Conservation (phyloP, 1,140 invertebrate genomes). For the Drosophila quadrilineata region DNA sequence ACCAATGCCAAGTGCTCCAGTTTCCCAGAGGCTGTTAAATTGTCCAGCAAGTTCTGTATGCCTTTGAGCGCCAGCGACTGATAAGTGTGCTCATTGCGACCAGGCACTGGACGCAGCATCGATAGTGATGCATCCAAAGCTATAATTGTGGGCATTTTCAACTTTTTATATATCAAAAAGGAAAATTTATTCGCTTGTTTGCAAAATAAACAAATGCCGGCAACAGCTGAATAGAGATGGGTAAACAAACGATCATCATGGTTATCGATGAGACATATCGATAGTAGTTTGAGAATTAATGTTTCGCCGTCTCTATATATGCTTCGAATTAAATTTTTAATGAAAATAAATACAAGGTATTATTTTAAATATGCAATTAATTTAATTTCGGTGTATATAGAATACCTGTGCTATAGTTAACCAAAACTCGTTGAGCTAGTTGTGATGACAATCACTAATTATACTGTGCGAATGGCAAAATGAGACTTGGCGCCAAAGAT, state of each 20-base stretch:
- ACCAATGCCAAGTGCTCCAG: constrained; percentile 96
- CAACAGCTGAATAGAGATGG: constrained; percentile 58
- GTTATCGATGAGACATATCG: background rate
- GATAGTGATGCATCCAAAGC: constrained; percentile 89
- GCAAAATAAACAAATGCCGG: constrained; percentile 35
- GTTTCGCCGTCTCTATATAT: too few species aligned
- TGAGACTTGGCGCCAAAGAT: background rate
- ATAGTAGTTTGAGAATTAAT: too few species aligned
- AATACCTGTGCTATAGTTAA: too few species aligned
- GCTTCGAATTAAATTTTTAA: too few species aligned
- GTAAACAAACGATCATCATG: too few species aligned
- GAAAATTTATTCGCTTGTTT: background rate
- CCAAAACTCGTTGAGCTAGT: too few species aligned
- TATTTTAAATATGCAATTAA: too few species aligned
- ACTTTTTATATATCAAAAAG: background rate
- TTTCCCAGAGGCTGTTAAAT: constrained; percentile 90
- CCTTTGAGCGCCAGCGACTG: constrained; percentile 91
- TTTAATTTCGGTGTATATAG: too few species aligned
- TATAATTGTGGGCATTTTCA: constrained; percentile 89
- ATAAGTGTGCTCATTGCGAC: constrained; percentile 84
- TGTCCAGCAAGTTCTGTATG: constrained; percentile 92
- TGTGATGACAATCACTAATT: background rate
- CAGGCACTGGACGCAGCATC: constrained; percentile 86
- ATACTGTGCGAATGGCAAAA: background rate
- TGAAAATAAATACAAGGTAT: too few species aligned